Evolutionary conservation across 1,140 invertebrate genomes (phyloP), one percentile per base, ranked within the genome.

Genomic region (Trichonephila inaurata): DNA sequence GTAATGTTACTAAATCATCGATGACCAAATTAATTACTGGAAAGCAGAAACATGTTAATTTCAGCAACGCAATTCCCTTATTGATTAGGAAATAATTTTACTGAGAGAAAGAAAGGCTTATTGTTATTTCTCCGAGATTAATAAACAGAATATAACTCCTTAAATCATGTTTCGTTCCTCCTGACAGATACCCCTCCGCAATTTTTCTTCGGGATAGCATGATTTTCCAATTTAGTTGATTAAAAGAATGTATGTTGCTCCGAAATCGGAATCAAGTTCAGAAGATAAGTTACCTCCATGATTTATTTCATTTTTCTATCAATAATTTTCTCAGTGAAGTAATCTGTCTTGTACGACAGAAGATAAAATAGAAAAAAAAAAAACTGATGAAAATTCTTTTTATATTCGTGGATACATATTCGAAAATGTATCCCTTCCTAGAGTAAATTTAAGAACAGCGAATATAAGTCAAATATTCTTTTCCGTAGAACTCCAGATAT

Each of bases 141-240:
- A 77, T 77, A 77, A 33, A 69, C 66, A 51, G 51, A 21, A 64
- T 64, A 64, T 16, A 64, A 18, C 33, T 40, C 6, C 28, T 16
- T 10, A 16, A 18, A 77, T 40, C 72, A 77, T 77, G 72, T 77
- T 77, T 77, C 18, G 2, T 19, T 77, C 18, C 14, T 28, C 33
- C 33, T 33, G 33, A 77, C 72, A 77, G 33, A 19, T 40, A 28
- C 28, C 16, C 12, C 72, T 28, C 28, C 10, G 14, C 14, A 40
- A 18, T 18, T 10, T 0, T 18, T 33, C 72, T 19, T 16, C 28
- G 72, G 16, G 5, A 16, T 18, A 77, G 72, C 72, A 77, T 40
- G 72, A 77, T 77, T 77, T 77, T 77, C 16, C 72, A 77, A 77
- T 77, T 77, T 77, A 19, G 28, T 40, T 77, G 72, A 77, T 77